phyloP scores from a whole-genome alignment of 2,797 vertebrate species.

The Miichthys miiuy region DNA sequence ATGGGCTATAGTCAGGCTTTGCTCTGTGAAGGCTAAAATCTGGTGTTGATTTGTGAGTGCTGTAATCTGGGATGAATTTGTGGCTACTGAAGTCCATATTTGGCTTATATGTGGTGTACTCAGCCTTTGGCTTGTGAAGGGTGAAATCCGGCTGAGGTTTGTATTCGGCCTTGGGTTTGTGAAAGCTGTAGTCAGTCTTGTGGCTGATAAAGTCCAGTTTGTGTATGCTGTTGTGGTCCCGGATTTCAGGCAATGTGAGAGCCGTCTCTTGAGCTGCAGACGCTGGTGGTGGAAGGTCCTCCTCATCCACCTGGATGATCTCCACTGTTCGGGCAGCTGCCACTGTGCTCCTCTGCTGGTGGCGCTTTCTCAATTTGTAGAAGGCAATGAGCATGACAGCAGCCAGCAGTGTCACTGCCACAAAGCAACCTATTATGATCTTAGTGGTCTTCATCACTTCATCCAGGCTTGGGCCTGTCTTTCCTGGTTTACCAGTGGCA shows the following conservation, averaged over 20 bases:
- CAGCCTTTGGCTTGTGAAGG: slow-evolving; percentile 83
- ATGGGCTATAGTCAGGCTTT: slow-evolving; percentile 83
- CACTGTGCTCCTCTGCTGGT: slow-evolving; percentile 96
- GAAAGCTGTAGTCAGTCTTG: slow-evolving; percentile 84
- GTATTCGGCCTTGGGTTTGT: slow-evolving; percentile 83
- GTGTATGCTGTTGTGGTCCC: slow-evolving; percentile 90
- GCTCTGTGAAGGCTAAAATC: slow-evolving; percentile 85
- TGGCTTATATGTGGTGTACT: slow-evolving; percentile 84
- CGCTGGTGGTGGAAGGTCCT: slow-evolving; percentile 90
- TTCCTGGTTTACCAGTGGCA: slow-evolving; percentile 87
- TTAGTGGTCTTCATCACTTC: slow-evolving; percentile 99
- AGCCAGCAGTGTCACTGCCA: slow-evolving; percentile 95
- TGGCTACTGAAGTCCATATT: slow-evolving; percentile 83
- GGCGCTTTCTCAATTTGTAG: slow-evolving; percentile 97
- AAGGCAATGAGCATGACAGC: slow-evolving; percentile 98
- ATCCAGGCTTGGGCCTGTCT: slow-evolving; percentile 91
- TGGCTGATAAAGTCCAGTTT: slow-evolving; percentile 87
- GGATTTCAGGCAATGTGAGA: slow-evolving; percentile 91
- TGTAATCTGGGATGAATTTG: slow-evolving; percentile 82
- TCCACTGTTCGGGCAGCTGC: slow-evolving; percentile 94
- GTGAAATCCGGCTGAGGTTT: slow-evolving; percentile 82
- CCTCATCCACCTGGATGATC: slow-evolving; percentile 95
- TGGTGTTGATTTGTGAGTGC: slow-evolving; percentile 80
- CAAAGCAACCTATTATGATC: slow-evolving; percentile 99
- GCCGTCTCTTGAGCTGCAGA: slow-evolving; percentile 89